Conservation (phyloP, 2,113 vertebrate genomes). For the Aegithalos caudatus region DNA sequence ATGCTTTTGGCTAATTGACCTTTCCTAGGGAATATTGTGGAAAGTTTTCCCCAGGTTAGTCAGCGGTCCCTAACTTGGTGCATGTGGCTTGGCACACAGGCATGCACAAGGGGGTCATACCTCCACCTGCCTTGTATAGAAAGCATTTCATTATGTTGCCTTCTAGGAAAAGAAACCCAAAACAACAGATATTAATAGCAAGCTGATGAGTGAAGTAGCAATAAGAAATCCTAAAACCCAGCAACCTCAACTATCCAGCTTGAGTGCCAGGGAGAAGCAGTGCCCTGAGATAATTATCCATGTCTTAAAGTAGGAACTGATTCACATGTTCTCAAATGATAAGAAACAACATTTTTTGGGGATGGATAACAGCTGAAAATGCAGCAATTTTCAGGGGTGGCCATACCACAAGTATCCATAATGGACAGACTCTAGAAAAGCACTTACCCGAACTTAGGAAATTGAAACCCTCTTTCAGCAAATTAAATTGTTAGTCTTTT, state of each 20-base stretch:
- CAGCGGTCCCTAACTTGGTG: neutral
- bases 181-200: neutral
- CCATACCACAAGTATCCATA: neutral
- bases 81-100: neutral
- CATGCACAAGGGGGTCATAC: neutral
- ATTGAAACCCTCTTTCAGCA: neutral
- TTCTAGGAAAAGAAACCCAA: neutral
- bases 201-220: neutral
- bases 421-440: neutral
- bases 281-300: neutral
- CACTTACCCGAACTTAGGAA: fast-evolving
- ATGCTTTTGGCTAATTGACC: neutral
- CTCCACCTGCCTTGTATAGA: neutral
- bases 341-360: neutral
- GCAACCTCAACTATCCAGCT: neutral
- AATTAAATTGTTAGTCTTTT: neutral
- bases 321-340: neutral
- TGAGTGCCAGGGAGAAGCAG: neutral
- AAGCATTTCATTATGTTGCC: neutral
- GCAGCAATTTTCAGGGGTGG: neutral
- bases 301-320: neutral
- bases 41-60: neutral
- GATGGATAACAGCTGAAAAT: neutral
- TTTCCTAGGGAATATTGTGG: neutral
- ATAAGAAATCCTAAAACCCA: neutral